phyloP scores from a whole-genome alignment of 2,113 vertebrate genomes.

The Sorex araneus region DNA sequence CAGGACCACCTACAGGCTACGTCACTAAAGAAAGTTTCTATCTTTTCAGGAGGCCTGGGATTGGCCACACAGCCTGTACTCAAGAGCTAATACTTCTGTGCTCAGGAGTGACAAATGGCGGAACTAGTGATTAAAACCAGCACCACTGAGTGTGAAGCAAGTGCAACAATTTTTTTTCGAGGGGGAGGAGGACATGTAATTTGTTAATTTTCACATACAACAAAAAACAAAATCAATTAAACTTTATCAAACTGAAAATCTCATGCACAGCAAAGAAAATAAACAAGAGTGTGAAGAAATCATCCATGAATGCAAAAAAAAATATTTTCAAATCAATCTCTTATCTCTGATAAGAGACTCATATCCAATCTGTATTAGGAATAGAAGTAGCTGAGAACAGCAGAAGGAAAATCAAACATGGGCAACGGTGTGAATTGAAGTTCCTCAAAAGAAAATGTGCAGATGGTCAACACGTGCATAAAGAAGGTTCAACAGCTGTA shows the following conservation, averaged over 20 bases:
- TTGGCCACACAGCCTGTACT: no score
- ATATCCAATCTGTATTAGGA: neutral
- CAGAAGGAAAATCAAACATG: neutral
- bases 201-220: neutral
- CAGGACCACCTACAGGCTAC: no score
- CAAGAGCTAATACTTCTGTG: no score
- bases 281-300: neutral
- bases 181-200: no score
- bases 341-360: neutral
- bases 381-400: neutral
- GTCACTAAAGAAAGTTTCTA: no score
- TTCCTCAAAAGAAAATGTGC: neutral
- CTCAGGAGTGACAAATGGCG: no score
- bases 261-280: neutral
- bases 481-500: neutral
- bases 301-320: neutral
- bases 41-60: no score
- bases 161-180: neutral
- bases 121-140: no score
- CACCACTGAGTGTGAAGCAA: no score
- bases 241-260: neutral
- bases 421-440: neutral
- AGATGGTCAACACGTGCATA: neutral
- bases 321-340: neutral
- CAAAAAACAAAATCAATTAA: neutral